phyloP scores from a whole-genome alignment of 2,113 vertebrate genomes.

The Benthochromis sp. region DNA sequence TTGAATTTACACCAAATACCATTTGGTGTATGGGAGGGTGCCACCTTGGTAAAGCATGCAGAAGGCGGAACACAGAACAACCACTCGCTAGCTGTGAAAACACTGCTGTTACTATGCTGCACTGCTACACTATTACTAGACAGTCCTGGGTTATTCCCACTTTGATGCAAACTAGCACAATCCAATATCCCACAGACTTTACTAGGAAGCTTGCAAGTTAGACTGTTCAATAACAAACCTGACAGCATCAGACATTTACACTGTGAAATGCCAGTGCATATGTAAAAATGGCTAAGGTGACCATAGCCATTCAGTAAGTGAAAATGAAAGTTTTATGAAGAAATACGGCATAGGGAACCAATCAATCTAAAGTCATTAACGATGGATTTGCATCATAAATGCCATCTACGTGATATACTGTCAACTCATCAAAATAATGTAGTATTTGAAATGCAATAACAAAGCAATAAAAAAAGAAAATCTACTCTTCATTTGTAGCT shows the following conservation, averaged over 20 bases:
- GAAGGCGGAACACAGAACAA: background rate
- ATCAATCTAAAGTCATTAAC: background rate
- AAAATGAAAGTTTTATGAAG: background rate
- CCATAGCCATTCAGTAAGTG: background rate
- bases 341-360: background rate
- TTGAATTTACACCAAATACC: background rate
- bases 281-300: background rate
- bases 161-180: background rate
- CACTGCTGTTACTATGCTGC: background rate
- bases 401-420: background rate
- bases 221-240: background rate
- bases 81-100: background rate
- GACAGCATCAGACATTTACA: background rate
- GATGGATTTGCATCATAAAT: background rate
- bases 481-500: background rate
- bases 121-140: background rate
- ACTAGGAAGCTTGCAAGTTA: background rate
- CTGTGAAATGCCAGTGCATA: background rate
- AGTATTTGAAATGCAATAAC: conserved; percentile 8
- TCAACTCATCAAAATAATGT: conserved; percentile 1
- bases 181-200: background rate
- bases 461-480: background rate
- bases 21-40: background rate
- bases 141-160: background rate
- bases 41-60: background rate